phyloP scores from a whole-genome alignment of 2,888 invertebrate species.

The Anagyrus pseudococci region DNA sequence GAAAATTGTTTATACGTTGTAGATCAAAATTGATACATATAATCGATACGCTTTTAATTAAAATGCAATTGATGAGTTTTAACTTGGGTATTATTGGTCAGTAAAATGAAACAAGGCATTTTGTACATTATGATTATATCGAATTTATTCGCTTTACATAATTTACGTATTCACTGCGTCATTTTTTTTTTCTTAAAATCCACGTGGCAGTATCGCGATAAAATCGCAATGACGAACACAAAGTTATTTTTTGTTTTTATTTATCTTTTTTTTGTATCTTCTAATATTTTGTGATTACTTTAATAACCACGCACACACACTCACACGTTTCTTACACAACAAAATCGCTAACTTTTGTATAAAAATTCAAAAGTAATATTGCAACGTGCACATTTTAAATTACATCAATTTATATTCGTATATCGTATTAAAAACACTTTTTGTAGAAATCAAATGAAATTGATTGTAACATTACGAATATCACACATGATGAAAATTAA shows the following conservation, averaged over 20 bases:
- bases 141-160: slow-evolving; percentile 32
- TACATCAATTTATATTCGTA: background rate
- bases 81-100: too few species aligned
- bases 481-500: slow-evolving; percentile 8
- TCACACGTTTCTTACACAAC: slow-evolving; percentile 15
- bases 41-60: too few species aligned
- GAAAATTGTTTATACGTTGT: too few species aligned
- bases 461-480: slow-evolving; percentile 4
- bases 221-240: slow-evolving; percentile 27
- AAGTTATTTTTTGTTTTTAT: slow-evolving; percentile 7
- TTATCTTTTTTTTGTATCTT: too few species aligned
- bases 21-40: too few species aligned
- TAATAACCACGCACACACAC: slow-evolving; percentile 16
- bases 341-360: slow-evolving; percentile 22
- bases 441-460: slow-evolving; percentile 6
- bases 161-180: slow-evolving; percentile 21
- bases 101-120: background rate
- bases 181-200: slow-evolving; percentile 17
- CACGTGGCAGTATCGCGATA: slow-evolving; percentile 30
- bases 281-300: slow-evolving; percentile 12
- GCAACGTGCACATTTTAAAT: slow-evolving; percentile 11
- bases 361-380: slow-evolving; percentile 23
- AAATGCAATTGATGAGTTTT: too few species aligned
- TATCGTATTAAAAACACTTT: slow-evolving; percentile 14
- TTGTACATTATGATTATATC: slow-evolving; percentile 17